phyloP scores from a whole-genome alignment of 2,888 invertebrate genomes.

The Lampropteryx suffumata region DNA sequence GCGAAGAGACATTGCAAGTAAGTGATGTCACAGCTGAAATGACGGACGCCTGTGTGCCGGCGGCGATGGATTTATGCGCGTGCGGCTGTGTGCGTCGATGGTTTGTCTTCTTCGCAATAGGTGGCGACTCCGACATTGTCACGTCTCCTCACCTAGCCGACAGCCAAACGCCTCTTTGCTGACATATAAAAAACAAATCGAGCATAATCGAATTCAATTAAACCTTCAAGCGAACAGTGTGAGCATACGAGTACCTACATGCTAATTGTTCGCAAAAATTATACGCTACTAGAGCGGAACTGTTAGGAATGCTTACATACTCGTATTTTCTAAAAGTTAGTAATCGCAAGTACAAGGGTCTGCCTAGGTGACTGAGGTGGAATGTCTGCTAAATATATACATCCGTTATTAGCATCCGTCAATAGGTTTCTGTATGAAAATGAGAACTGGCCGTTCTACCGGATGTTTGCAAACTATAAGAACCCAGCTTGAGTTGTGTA shows the following conservation, averaged over 20 bases:
- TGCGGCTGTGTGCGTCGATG: conserved; percentile 41
- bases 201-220: conserved; percentile 5
- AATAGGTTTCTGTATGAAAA: too few relatives aligned
- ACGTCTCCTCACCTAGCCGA: conserved; percentile 5
- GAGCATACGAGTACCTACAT: conserved; percentile 3
- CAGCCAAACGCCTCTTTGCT: background rate
- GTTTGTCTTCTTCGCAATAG: conserved; percentile 38
- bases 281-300: conserved; percentile 2
- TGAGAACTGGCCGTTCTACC: too few relatives aligned
- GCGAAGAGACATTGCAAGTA: conserved; percentile 42
- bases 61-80: conserved; percentile 39
- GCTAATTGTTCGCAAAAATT: conserved; percentile 6
- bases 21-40: conserved; percentile 47
- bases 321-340: conserved; percentile 4
- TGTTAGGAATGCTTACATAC: too few relatives aligned
- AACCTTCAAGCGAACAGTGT: conserved; percentile 1
- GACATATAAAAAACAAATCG: conserved; percentile 8
- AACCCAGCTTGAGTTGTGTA: background rate
- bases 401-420: too few relatives aligned
- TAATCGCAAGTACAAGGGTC: too few relatives aligned
- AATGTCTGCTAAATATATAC: too few relatives aligned
- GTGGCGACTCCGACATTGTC: conserved; percentile 36
- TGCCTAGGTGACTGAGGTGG: too few relatives aligned
- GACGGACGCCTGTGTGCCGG: conserved; percentile 37
- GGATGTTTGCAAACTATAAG: too few relatives aligned